Percentiles rank a stretch among this genome's conserved stretches.
Evolutionary conservation across 1,140 invertebrate species (phyloP).

Genomic region (Dendroctonus valens): DNA sequence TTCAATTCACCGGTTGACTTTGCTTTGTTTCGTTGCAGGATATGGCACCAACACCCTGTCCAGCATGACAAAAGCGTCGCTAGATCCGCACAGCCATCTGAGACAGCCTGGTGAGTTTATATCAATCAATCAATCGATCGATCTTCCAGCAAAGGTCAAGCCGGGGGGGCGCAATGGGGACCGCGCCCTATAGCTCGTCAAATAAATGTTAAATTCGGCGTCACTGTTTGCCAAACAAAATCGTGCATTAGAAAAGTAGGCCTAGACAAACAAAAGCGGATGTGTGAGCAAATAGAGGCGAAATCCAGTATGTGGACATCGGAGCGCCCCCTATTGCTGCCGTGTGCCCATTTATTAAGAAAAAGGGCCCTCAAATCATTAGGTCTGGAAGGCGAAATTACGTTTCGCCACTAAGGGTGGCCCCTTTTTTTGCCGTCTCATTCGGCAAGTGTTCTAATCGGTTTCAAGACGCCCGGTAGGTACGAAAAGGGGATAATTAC

Average conservation of each 20-base stretch:
- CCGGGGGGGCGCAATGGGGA: neutral
- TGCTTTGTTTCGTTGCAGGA: constrained; percentile 39
- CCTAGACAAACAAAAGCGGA: constrained; percentile 40
- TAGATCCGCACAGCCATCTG: constrained; percentile 81
- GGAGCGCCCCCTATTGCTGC: constrained; percentile 9
- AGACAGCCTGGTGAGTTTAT: constrained; percentile 74
- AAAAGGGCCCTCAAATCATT: constrained; percentile 36
- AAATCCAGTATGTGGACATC: constrained; percentile 30
- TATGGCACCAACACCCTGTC: constrained; percentile 65
- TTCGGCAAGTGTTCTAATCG: no score
- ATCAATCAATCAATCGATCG: constrained; percentile 22
- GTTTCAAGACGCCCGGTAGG: no score
- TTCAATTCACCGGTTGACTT: no score
- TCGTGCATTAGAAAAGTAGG: constrained; percentile 43
- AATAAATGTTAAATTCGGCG: constrained; percentile 29
- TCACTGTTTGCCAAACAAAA: constrained; percentile 40
- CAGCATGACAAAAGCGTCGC: constrained; percentile 68
- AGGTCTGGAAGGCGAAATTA: constrained; percentile 19
- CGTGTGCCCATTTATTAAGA: constrained; percentile 32
- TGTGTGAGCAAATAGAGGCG: constrained; percentile 39
- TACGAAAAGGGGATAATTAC: no score
- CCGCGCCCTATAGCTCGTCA: neutral
- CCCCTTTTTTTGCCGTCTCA: neutral
- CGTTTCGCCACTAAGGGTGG: neutral
- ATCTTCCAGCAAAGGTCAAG: constrained; percentile 24